Evolutionary conservation across 1,140 invertebrate genomes (phyloP).

Genomic region (Drosophila tristis): DNA sequence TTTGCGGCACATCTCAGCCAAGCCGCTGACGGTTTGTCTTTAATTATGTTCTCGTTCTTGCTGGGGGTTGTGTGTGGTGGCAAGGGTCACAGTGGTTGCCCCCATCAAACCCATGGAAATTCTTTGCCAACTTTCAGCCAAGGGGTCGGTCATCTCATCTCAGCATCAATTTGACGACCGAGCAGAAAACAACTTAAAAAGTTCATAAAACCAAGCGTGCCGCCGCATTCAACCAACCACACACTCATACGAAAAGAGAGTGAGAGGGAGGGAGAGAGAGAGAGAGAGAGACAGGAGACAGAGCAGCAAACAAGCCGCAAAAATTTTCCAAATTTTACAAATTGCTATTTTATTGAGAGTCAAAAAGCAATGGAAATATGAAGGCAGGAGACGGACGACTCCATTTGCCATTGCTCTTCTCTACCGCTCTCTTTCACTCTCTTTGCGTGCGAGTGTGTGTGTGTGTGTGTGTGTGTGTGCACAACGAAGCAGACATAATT

Average conservation of each 20-base stretch:
- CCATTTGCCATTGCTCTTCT: constrained; percentile 32
- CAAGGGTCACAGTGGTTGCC: too few species aligned
- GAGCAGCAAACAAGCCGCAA: constrained; percentile 65
- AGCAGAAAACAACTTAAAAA: constrained; percentile 48
- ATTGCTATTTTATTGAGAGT: constrained; percentile 68
- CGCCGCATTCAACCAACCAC: constrained; percentile 16
- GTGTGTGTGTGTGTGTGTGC: constrained; percentile 38
- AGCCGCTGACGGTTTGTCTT: constrained; percentile 46
- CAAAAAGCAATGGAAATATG: constrained; percentile 48
- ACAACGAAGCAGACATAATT: constrained; percentile 75
- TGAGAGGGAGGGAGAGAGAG: neutral
- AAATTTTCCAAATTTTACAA: constrained; percentile 70
- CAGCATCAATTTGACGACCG: constrained; percentile 40
- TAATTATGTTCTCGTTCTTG: constrained; percentile 46
- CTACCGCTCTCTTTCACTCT: neutral
- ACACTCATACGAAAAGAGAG: constrained; percentile 5
- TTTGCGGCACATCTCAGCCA: constrained; percentile 74
- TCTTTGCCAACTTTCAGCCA: neutral
- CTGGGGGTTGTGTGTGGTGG: too few species aligned
- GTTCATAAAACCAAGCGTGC: constrained; percentile 43
- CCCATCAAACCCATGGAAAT: neutral
- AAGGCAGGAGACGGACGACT: constrained; percentile 46
- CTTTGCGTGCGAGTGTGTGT: neutral
- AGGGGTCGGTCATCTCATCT: constrained; percentile 2
- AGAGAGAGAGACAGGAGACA: neutral